Base-by-base conservation (phyloP, 1,140 invertebrate genomes). In the Macrostomum lignano region DNA sequence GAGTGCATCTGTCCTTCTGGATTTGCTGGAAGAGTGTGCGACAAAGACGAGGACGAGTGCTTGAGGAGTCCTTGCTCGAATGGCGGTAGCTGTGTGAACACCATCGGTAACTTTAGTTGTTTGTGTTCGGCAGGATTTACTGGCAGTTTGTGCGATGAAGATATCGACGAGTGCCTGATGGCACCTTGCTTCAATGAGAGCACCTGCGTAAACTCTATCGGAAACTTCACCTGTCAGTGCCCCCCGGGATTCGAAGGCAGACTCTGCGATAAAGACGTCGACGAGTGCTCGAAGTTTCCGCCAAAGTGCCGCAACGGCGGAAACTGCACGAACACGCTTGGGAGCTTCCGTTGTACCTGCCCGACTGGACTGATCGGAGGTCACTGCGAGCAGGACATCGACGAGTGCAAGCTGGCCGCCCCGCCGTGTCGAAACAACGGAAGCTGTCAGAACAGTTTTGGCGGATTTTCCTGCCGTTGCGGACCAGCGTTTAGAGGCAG, bases 201-300 rank as follows among this genome's bases (percentile, higher is more conserved):
- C n/a, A n/a, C n/a, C n/a, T n/a, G n/a, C n/a, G n/a, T n/a, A n/a
- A n/a, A n/a, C n/a, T n/a, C n/a, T n/a, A n/a, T n/a, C n/a, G 26
- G 26, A n/a, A n/a, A n/a, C n/a, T n/a, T n/a, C n/a, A 7, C 86
- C 79, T 50, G 73, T 71, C 0, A 72, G 75, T 45, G 75, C 75
- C 66, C 73, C 4, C 70, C 77, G 0, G 81, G 81, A 6, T 91
- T 69, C 61, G 67, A 72, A 2, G 81, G 79, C 0, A 49, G 64
- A 0, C 53, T 71, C 17, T 91, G 82, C 53, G 67, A 76, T 44
- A 36, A 37, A 7, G 43, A 51, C 33, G 42, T 55, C 4, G 44
- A 55, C 31, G 46, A 53, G 37, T 56, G 53, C 31, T n/a, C n/a
- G n/a, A n/a, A n/a, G n/a, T n/a, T n/a, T 14, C 3, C 19, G 15